Evolutionary conservation across 2,113 vertebrate genomes (phyloP).

Genomic region (Vanacampus margaritifer): DNA sequence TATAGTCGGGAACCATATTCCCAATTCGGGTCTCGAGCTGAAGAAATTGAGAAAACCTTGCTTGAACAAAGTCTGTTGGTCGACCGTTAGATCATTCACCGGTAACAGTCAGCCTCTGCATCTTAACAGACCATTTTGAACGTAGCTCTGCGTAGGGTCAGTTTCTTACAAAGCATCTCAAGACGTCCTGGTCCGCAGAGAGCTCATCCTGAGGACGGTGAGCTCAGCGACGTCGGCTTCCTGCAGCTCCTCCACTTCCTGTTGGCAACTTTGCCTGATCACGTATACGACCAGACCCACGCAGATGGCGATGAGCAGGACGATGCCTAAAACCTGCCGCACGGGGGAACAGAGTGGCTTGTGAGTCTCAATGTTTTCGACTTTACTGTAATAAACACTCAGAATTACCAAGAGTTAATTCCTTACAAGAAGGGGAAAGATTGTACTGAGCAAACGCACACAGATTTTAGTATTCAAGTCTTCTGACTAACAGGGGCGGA

Average conservation of each 20-base stretch:
- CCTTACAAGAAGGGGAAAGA: background rate
- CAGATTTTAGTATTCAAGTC: background rate
- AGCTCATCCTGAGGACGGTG: constrained; percentile 66
- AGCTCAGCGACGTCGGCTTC: constrained; percentile 68
- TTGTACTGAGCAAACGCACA: background rate
- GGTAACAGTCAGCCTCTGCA: no score
- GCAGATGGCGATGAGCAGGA: constrained; percentile 74
- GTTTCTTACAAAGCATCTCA: constrained; percentile 60
- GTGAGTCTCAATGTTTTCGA: background rate
- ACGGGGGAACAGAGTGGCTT: constrained; percentile 13
- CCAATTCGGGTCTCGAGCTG: background rate
- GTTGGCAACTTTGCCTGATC: constrained; percentile 69
- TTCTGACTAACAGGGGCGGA: no score
- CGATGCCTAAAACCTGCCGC: constrained; percentile 70
- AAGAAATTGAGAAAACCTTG: background rate
- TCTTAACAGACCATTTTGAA: no score
- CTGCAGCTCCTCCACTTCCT: constrained; percentile 62
- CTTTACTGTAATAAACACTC: background rate
- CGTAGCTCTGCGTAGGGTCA: constrained; percentile 3
- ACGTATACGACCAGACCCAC: constrained; percentile 72
- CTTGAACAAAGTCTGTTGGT: background rate
- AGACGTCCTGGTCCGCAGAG: constrained; percentile 59
- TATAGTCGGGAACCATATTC: background rate
- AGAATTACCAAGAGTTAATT: background rate
- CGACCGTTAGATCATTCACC: background rate